phyloP scores from a whole-genome alignment of 30 jellyfish, hydroid and myxozoan species.

The Cassiopea andromeda region DNA sequence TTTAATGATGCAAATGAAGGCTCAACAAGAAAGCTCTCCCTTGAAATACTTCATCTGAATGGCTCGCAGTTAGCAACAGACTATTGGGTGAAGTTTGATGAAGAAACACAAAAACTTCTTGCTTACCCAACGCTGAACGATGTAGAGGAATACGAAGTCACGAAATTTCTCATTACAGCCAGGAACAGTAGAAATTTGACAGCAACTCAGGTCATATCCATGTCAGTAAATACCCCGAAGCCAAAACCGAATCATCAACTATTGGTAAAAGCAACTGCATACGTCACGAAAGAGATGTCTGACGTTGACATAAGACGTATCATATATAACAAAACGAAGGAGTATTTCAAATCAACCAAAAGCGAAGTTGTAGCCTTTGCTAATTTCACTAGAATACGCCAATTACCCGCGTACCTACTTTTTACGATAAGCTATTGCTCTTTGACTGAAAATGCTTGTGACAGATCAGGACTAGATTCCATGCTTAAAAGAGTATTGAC shows the following conservation, averaged over 20 bases:
- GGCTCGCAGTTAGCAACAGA: conserved; percentile 26
- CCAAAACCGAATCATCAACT: conserved; percentile 59
- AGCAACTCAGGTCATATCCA: conserved; percentile 28
- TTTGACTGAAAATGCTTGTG: conserved; percentile 39
- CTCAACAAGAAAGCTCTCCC: conserved; percentile 60
- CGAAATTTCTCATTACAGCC: conserved; percentile 56
- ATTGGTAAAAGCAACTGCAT: conserved; percentile 47
- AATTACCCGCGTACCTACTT: conserved; percentile 23
- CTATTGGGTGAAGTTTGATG: conserved; percentile 79
- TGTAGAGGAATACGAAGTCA: background rate
- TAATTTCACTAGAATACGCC: conserved; percentile 9
- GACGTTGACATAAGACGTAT: conserved; percentile 46
- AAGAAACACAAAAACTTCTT: conserved; percentile 52
- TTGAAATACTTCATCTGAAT: conserved; percentile 22
- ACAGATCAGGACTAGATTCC: conserved; percentile 34
- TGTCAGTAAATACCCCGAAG: conserved; percentile 16
- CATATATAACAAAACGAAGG: conserved; percentile 29
- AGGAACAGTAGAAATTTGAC: conserved; percentile 68
- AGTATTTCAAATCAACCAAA: conserved; percentile 39
- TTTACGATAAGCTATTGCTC: conserved; percentile 57
- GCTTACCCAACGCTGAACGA: conserved; percentile 71
- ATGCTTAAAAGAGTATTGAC: conserved; percentile 31
- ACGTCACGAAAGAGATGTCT: conserved; percentile 13
- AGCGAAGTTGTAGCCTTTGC: conserved; percentile 29
- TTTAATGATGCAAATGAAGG: conserved; percentile 71